Evolutionary conservation across 2,113 vertebrate species (phyloP).

Genomic region (Pleuronectes platessa): DNA sequence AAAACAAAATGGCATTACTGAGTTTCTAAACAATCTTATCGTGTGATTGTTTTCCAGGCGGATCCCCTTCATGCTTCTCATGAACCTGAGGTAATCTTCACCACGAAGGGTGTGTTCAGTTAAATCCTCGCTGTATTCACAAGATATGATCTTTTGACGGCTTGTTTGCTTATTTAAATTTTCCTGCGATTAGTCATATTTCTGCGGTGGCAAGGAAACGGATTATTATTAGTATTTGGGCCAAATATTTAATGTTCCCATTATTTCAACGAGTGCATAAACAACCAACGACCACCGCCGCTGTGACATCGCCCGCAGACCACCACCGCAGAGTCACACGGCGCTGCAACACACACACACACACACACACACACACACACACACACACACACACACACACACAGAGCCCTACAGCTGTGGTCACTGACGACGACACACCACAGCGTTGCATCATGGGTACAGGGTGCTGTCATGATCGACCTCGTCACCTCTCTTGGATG

Average conservation of each 20-base stretch:
- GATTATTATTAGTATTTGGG: constrained; percentile 79
- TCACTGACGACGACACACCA: not conserved
- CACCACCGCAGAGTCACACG: constrained; percentile 46
- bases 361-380: too few species aligned
- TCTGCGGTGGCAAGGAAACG: constrained; percentile 72
- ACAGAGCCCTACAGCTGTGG: constrained; percentile 5
- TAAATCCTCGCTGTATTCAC: constrained; percentile 67
- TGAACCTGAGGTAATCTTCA: constrained; percentile 65
- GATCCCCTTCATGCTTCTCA: constrained; percentile 48
- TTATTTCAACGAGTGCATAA: constrained; percentile 82
- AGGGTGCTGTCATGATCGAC: not conserved
- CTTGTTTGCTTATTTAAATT: constrained; percentile 75
- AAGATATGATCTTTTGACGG: constrained; percentile 63
- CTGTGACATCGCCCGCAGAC: constrained; percentile 38
- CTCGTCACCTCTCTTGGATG: too few species aligned
- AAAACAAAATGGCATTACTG: constrained; percentile 3
- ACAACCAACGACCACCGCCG: constrained; percentile 77
- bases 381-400: not conserved
- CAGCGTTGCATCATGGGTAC: not conserved
- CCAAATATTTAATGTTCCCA: constrained; percentile 87
- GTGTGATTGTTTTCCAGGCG: constrained; percentile 38
- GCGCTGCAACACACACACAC: not conserved
- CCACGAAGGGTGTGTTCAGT: constrained; percentile 59
- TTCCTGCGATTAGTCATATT: constrained; percentile 72
- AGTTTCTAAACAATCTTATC: constrained; percentile 38